These are phyloP conservation scores for Eufriesea mexicana DNA, from an alignment of 1,140 invertebrate species.

Conservation along the genomic window DNA sequence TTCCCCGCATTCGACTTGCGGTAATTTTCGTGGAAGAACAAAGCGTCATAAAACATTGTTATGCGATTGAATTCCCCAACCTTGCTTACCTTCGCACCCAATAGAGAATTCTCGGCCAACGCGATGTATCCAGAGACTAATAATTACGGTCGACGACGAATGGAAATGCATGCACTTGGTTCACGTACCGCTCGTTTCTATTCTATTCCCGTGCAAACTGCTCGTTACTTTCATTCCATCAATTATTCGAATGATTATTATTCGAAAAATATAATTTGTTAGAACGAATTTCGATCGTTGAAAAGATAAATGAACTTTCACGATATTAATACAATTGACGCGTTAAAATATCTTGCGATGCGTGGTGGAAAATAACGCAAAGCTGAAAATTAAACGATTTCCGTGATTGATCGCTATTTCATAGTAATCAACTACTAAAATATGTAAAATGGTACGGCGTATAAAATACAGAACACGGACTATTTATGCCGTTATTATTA, in stretches of 20 bases:
- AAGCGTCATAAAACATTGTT: slow-evolving; percentile 2
- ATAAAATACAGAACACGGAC: no score
- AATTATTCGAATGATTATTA: background rate
- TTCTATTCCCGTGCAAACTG: background rate
- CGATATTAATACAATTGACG: no score
- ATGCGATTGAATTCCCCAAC: background rate
- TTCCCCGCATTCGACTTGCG: background rate
- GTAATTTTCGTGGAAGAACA: background rate
- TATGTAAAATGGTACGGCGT: no score
- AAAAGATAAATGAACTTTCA: no score
- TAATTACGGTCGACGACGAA: background rate
- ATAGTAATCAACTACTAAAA: no score
- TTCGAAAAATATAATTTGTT: background rate
- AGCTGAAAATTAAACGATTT: no score
- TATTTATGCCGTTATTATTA: no score
- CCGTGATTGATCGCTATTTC: no score
- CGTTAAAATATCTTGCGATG: no score
- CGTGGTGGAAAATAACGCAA: no score
- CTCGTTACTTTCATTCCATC: background rate
- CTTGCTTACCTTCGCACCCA: background rate
- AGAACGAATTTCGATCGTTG: background rate
- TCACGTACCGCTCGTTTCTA: background rate
- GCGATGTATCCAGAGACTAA: background rate
- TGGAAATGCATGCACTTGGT: background rate
- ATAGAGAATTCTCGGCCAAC: background rate